A percentile compares a stretch with the other conserved stretches of the same genome.
Conservation (phyloP, 2,888 invertebrate species). For the Bhutanitis thaidina region DNA sequence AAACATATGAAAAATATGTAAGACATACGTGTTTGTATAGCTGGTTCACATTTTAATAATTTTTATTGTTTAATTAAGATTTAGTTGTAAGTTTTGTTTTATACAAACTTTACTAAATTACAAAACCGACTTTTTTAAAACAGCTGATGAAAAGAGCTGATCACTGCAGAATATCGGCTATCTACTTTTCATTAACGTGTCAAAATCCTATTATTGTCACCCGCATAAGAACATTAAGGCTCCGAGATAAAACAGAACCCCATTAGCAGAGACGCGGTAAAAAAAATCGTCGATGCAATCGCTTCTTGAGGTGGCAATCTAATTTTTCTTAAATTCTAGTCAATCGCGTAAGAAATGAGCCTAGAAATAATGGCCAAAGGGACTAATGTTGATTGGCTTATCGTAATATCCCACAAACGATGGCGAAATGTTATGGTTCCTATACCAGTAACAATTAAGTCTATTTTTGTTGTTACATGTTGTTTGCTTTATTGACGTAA, state of each 20-base stretch:
- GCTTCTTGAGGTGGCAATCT: conserved; percentile 71
- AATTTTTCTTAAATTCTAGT: conserved; percentile 67
- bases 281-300: conserved; percentile 69
- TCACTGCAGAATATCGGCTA: conserved; percentile 33
- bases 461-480: conserved; percentile 23
- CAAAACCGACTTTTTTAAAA: background rate
- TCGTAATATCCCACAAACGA: conserved; percentile 28
- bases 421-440: conserved; percentile 27
- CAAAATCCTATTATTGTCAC: conserved; percentile 75
- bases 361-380: conserved; percentile 62
- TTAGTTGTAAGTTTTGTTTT: too few species aligned
- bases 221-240: conserved; percentile 75
- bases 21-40: too few species aligned
- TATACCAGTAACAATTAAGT: conserved; percentile 29
- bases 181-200: conserved; percentile 67
- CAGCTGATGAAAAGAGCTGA: conserved; percentile 9
- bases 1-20: too few species aligned
- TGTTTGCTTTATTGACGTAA: conserved; percentile 23
- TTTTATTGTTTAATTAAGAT: too few species aligned
- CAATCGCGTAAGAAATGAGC: conserved; percentile 75
- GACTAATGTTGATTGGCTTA: conserved; percentile 73
- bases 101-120: too few species aligned
- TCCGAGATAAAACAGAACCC: conserved; percentile 76
- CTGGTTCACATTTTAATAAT: too few species aligned
- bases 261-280: conserved; percentile 65